phyloP scores from a whole-genome alignment of 2,113 vertebrate species.

The Capreolus pygargus region DNA sequence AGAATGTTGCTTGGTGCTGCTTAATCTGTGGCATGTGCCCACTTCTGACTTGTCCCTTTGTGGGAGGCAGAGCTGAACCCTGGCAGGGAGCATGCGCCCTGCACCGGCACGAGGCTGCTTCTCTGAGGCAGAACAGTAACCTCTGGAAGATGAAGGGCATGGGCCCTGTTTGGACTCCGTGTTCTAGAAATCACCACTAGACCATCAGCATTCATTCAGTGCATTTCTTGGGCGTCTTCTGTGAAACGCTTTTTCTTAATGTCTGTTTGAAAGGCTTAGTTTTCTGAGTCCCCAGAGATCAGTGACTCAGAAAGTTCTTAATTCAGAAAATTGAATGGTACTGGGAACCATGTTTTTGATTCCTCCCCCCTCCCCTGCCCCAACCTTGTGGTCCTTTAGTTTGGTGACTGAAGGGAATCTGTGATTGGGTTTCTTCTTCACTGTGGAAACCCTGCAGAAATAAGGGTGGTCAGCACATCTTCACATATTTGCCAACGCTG shows the following conservation, averaged over 20 bases:
- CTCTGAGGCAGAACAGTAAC: not conserved
- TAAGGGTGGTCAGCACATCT: not conserved
- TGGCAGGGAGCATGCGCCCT: not conserved
- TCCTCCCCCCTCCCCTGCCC: not conserved
- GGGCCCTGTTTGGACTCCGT: not conserved
- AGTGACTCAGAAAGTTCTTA: not conserved
- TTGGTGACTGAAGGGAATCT: not conserved
- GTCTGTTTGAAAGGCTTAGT: not conserved
- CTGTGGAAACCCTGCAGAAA: not conserved
- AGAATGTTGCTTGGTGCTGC: slow-evolving; percentile 61
- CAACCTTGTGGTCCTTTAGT: not conserved
- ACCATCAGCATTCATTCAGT: not conserved
- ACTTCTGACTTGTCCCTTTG: not conserved
- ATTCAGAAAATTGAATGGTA: not conserved
- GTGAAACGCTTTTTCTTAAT: not conserved
- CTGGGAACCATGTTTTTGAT: not conserved
- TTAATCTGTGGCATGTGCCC: slow-evolving; percentile 26
- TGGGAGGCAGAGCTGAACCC: not conserved
- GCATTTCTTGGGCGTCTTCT: not conserved
- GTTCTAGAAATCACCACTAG: not conserved
- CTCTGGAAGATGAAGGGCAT: not conserved
- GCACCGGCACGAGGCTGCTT: not conserved
- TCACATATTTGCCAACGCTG: not conserved
- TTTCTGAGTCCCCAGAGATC: not conserved
- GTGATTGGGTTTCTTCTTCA: not conserved